phyloP scores from a whole-genome alignment of 1,140 invertebrate genomes.

The Hyphantria cunea region DNA sequence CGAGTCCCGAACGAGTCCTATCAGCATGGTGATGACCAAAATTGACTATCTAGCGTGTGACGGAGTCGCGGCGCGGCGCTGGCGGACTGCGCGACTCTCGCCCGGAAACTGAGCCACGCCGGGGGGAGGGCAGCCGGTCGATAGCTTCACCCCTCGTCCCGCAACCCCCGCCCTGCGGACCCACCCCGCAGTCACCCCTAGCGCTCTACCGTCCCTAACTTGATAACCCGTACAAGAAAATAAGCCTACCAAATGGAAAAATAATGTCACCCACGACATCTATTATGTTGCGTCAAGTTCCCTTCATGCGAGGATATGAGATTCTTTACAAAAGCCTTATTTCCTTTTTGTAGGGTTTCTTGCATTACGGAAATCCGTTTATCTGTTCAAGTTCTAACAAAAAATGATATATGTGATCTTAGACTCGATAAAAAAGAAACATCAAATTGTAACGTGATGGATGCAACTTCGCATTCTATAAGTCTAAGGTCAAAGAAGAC shows the following conservation, averaged over 20 bases:
- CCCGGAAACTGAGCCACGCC: slow-evolving; percentile 74
- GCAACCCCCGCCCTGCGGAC: slow-evolving; percentile 63
- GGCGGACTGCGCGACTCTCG: slow-evolving; percentile 76
- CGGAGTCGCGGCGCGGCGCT: slow-evolving; percentile 73
- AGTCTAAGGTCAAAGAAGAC: slow-evolving; percentile 47
- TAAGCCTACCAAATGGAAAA: slow-evolving; percentile 78
- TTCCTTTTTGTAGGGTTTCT: slow-evolving; percentile 10
- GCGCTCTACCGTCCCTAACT: slow-evolving; percentile 70
- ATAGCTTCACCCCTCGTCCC: slow-evolving; percentile 63
- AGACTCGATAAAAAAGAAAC: no score
- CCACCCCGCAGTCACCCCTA: slow-evolving; percentile 58
- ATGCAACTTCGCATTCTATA: no score
- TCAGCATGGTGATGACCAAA: slow-evolving; percentile 86
- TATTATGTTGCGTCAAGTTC: slow-evolving; percentile 43
- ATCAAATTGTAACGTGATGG: no score
- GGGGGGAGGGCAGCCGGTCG: slow-evolving; percentile 71
- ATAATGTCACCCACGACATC: slow-evolving; percentile 67
- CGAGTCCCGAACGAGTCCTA: slow-evolving; percentile 92
- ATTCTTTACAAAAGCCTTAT: slow-evolving; percentile 1
- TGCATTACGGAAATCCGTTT: not conserved
- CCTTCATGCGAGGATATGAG: slow-evolving; percentile 19
- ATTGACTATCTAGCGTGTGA: slow-evolving; percentile 75
- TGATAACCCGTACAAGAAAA: slow-evolving; percentile 77
- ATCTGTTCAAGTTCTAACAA: not conserved
- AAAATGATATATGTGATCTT: not conserved